A percentile compares a stretch with the other conserved stretches of the same genome.
phyloP scores from a whole-genome alignment of 23 tunicate species.

The Styela clava region DNA sequence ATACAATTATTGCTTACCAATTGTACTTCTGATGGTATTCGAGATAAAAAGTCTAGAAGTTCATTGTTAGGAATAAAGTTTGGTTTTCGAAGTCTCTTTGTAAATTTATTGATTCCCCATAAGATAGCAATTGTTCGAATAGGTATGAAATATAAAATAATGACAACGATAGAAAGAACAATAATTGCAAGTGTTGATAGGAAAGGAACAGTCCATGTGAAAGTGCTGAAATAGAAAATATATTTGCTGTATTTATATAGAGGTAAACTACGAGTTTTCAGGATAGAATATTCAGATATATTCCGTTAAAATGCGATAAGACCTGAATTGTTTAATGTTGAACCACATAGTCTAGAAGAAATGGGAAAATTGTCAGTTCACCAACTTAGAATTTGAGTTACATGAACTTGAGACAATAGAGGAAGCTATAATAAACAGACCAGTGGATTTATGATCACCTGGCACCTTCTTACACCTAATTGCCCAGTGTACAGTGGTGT shows the following conservation, averaged over 20 bases:
- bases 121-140: slow-evolving; percentile 67
- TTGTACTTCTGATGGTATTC: slow-evolving; percentile 81
- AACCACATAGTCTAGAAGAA: no score
- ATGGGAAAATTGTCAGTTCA: no score
- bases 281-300: neutral
- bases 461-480: no score
- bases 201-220: slow-evolving; percentile 86
- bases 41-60: slow-evolving; percentile 79
- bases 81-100: slow-evolving; percentile 86
- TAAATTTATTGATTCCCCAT: slow-evolving; percentile 95
- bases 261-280: neutral
- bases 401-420: no score
- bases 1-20: no score
- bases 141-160: slow-evolving; percentile 66
- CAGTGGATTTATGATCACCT: no score
- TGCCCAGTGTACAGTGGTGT: no score
- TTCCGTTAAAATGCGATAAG: neutral
- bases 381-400: no score
- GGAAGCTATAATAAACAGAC: no score
- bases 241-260: neutral
- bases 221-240: slow-evolving; percentile 42
- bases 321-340: no score
- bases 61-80: slow-evolving; percentile 91
- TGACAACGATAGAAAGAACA: slow-evolving; percentile 36
- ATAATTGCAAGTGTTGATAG: slow-evolving; percentile 64